Base-by-base conservation (phyloP, 2,888 invertebrate species). In the Zootermopsis nevadensis region DNA sequence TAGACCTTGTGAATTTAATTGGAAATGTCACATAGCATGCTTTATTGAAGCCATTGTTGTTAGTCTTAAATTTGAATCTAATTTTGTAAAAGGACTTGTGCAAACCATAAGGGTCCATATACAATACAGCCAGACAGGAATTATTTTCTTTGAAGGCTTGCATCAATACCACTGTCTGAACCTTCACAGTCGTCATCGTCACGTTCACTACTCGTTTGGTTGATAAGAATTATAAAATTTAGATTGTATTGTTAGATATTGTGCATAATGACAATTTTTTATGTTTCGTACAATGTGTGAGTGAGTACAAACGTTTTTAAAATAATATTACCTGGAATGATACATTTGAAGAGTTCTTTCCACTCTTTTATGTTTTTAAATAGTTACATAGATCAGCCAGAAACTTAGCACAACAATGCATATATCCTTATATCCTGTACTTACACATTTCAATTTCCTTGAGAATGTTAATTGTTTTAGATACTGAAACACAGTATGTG, bases 71-170 rank as follows among this genome's bases (percentile, higher is more conserved):
- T 76, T 82, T 60, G 22, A 82, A 31, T 82, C 67, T 76, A 33
- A 83, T 66, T 83, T 72, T 83, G 69, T 80, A 27, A 80, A 81
- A 55, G 84, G 84, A 82, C 82, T 82, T 82, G 84, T 84, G 84
- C 84, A 84, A 82, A 82, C 80, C 30, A 33, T 38, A 53, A 83
- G 81, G 81, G 81, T 79, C 79, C 66, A 79, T 66, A 60, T 69
- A 82, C 31, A 79, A 33, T 42, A 33, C 38, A 55, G 30, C 24
- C 42, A 55, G 38, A 66, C 38, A 55, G 48, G 27, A 55, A 42
- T 67, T 42, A 30, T 33, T 81, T 81, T 60, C 15, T 55, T n/a
- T 55, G 3, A 55, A 19, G 22, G 24, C 60, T 81, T 48, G 72
- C 48, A 60, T 81, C 69, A 67, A 67, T 24, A 38, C 38, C 69